A percentile compares a stretch with the other conserved stretches of the same genome.
Evolutionary conservation across 2,888 invertebrate genomes (phyloP).

Genomic region (Temnothorax ravouxi): DNA sequence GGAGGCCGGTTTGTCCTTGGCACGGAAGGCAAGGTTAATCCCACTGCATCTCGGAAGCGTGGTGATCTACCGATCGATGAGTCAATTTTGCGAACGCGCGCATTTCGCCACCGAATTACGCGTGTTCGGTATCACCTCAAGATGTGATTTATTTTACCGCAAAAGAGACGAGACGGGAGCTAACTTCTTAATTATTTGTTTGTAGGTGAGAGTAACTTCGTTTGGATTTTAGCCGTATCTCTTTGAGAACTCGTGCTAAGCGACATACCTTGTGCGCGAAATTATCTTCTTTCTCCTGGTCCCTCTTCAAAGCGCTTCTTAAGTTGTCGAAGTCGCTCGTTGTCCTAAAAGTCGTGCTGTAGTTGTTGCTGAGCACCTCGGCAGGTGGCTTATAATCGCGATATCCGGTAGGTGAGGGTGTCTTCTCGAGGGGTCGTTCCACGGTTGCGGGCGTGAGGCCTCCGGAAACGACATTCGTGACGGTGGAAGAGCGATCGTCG

Average conservation of each 20-base stretch:
- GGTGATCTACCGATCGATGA: slow-evolving; percentile 37
- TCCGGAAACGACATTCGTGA: slow-evolving; percentile 56
- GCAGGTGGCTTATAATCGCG: slow-evolving; percentile 92
- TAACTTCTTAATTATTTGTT: neutral
- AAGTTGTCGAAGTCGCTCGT: slow-evolving; percentile 67
- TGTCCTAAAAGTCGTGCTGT: slow-evolving; percentile 72
- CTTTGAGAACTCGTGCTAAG: neutral
- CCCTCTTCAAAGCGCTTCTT: slow-evolving; percentile 67
- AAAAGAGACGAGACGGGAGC: neutral
- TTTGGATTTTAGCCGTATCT: neutral
- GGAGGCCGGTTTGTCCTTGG: slow-evolving; percentile 72
- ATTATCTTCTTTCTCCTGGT: slow-evolving; percentile 77
- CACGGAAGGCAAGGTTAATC: slow-evolving; percentile 61
- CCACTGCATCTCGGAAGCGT: slow-evolving; percentile 41
- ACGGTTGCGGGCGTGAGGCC: slow-evolving; percentile 62
- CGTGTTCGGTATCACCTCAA: neutral
- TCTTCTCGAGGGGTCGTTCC: slow-evolving; percentile 76
- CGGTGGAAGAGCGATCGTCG: slow-evolving; percentile 81
- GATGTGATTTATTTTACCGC: neutral
- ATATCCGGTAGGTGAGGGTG: slow-evolving; percentile 93
- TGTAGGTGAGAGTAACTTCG: neutral
- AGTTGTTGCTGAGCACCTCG: slow-evolving; percentile 87
- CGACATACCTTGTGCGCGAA: slow-evolving; percentile 81
- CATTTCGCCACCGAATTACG: slow-evolving; percentile 5
- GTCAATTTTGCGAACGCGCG: neutral